Base-by-base conservation (phyloP, 1,140 invertebrate species). In the Gryllus bimaculatus region DNA sequence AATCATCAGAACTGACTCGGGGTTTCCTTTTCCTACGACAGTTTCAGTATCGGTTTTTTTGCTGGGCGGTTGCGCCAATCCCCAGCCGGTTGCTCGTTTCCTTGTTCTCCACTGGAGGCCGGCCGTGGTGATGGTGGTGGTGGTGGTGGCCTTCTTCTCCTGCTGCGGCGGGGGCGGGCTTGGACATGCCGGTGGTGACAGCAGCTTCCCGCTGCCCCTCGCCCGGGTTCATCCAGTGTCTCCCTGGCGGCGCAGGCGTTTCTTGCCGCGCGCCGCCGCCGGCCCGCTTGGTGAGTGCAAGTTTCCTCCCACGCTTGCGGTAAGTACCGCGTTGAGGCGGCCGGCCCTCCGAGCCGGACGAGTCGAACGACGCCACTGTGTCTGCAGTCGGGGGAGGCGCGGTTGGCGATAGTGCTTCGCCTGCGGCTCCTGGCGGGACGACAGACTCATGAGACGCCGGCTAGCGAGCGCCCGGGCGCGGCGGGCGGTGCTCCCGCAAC, bases 251-350 rank as follows among this genome's bases (percentile, higher is more conserved):
- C 89, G 86, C 13, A 91, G 85, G 3, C 89, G 88, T 82, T 90
- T 89, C 77, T 86, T 87, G 26, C 84, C 83, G 1, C 84, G n/a
- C 84, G 80, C 84, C 85, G 78, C 85, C 78, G n/a, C 15, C 66
- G 39, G 20, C 75, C 80, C 48, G 54, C 79, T 18, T 93, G 92
- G 85, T 95, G 93, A n/a, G 84, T 96, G 94, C 8, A 97, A 88
- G 84, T 96, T 96, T n/a, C n/a, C 83, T 96, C 94, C 95, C 95
- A 97, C 8, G 95, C 95, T 85, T 95, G 92, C 20, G 94, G 90
- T 86, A 96, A 97, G 83, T 92, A 93, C 82, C 94, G 91, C 85
- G 95, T 96, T 77, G 96, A 87, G 54, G 94, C 90, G 54, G 89
- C 91, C 94, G 89, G 18, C 93, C 94, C 82, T 95, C 94, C 0